Conservation (phyloP, 2,113 vertebrate species). For the Mormyrus iriodes region DNA sequence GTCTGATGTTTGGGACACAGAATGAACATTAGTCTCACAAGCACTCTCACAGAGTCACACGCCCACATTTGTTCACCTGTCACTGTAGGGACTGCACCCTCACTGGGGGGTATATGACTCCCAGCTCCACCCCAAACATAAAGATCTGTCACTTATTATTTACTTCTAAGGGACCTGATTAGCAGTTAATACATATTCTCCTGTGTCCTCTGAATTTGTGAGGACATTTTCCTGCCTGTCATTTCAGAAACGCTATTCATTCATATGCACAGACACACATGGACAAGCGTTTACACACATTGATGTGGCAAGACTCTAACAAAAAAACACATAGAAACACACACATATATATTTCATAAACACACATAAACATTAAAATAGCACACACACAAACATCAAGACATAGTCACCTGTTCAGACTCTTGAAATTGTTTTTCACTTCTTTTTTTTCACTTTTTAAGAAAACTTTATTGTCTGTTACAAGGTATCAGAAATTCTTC, state of each 20-base stretch:
- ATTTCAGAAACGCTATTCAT: too few species aligned
- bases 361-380: not conserved
- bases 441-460: not conserved
- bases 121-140: not conserved
- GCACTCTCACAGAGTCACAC: not conserved
- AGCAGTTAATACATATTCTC: not conserved
- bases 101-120: not conserved
- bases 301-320: not conserved
- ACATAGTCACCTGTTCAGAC: not conserved
- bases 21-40: not conserved
- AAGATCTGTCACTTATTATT: not conserved
- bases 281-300: not conserved
- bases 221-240: not conserved
- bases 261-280: too few species aligned
- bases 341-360: not conserved
- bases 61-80: not conserved
- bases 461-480: not conserved
- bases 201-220: not conserved
- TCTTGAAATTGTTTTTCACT: not conserved
- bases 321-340: not conserved
- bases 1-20: not conserved
- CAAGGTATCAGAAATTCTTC: not conserved
- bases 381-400: not conserved
- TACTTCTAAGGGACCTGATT: not conserved
- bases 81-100: not conserved